Evolutionary conservation across 2,888 invertebrate genomes (phyloP), one percentile per base, ranked within the genome.

Genomic region (Therioaphis trifolii): DNA sequence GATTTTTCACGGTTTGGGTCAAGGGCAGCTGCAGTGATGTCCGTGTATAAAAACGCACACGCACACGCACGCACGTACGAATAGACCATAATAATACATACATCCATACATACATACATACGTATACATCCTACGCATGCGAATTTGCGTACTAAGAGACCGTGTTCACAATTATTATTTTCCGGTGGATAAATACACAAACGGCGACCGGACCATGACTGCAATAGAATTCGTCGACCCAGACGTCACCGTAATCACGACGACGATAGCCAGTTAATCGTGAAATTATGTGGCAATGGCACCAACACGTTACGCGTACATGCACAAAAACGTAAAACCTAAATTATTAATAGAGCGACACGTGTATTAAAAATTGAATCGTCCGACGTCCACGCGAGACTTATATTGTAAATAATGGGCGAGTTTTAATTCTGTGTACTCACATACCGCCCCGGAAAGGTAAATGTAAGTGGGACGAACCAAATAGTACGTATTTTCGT

Each of bases 301-400:
- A 46, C 35, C 49, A 71, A 58, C 43, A 49, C 49, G 58, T 58
- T 52, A 52, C 55, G 58, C 79, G 52, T n/a, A 69, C 79, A 18
- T 27, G 69, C 55, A 79, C 69, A 69, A 55, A 71, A 55, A 29
- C 49, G 29, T 68, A 46, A 40, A 69, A 80, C 71, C 71, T 71
- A 69, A 80, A 80, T 80, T 80, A 80, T 79, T 80, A 80, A 43
- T 46, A 80, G 80, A 80, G 58, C 80, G 80, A 80, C 76, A 74
- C 35, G 21, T 74, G n/a, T 21, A 55, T 52, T 55, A 35, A 74
- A 52, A 35, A 55, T 55, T 35, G 24, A 55, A 55, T n/a, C 21
- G 55, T 21, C 55, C 21, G 55, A 55, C n/a, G 21, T 55, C 7
- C n/a, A n/a, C n/a, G n/a, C n/a, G n/a, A n/a, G n/a, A n/a, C n/a